Conservation (phyloP, 2,888 invertebrate genomes). For the Steinernema carpocapsae region DNA sequence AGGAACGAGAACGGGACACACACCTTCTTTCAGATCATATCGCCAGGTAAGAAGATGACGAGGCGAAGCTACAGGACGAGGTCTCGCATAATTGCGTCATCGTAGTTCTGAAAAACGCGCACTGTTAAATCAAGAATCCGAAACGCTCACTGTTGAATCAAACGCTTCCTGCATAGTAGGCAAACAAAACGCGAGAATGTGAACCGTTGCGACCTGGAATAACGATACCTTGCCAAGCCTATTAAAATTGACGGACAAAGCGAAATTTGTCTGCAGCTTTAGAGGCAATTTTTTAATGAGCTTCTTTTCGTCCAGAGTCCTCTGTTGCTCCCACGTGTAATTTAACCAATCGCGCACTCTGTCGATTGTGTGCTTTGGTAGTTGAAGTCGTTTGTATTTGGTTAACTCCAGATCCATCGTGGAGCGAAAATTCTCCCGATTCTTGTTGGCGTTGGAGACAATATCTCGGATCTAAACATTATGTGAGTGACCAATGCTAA, state of each 20-base stretch:
- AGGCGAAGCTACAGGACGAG: constrained; percentile 87
- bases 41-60: constrained; percentile 85
- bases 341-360: constrained; percentile 88
- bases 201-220: constrained; percentile 76
- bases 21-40: constrained; percentile 88
- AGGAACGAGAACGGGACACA: constrained; percentile 68
- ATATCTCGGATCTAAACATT: constrained; percentile 80
- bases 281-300: constrained; percentile 84
- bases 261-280: constrained; percentile 88
- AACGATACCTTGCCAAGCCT: constrained; percentile 89
- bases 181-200: no score
- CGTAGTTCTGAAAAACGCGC: constrained; percentile 71
- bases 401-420: constrained; percentile 83
- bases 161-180: constrained; percentile 87
- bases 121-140: neutral
- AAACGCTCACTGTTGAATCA: constrained; percentile 77
- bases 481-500: no score
- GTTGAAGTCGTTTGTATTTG: constrained; percentile 82
- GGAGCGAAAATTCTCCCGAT: constrained; percentile 77
- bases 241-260: constrained; percentile 86
- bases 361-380: constrained; percentile 78
- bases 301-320: constrained; percentile 84
- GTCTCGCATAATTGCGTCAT: constrained; percentile 79
- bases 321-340: constrained; percentile 90
- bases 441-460: constrained; percentile 79